Percentiles rank a stretch among this genome's conserved stretches.
These are phyloP conservation scores for Ecliptopera silaceata DNA, from an alignment of 2,888 invertebrate genomes.

Conservation along the genomic window DNA sequence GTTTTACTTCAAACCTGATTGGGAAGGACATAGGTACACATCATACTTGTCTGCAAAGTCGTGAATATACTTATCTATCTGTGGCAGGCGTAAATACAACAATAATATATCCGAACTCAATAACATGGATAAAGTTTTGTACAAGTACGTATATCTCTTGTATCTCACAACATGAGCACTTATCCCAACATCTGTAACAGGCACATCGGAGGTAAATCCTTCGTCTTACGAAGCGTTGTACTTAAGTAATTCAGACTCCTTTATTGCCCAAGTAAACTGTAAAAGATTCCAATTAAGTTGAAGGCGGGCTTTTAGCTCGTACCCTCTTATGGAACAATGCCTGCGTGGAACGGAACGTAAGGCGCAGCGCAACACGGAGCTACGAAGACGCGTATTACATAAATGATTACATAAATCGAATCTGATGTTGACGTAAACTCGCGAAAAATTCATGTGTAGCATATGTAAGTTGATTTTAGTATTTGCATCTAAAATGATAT, in stretches of 20 bases:
- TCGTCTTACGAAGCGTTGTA: conserved; percentile 35
- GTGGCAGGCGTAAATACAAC: no score
- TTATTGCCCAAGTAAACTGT: conserved; percentile 76
- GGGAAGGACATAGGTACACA: no score
- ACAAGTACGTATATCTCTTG: conserved; percentile 6
- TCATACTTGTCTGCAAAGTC: no score
- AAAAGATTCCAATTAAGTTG: conserved; percentile 79
- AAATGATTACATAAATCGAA: conserved; percentile 29
- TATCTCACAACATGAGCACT: conserved; percentile 31
- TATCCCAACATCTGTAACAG: conserved; percentile 49
- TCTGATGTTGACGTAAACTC: conserved; percentile 3
- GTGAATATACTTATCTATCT: neutral
- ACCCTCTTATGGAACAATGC: conserved; percentile 67
- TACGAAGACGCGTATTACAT: conserved; percentile 33
- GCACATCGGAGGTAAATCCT: conserved; percentile 43
- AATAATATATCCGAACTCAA: conserved; percentile 12
- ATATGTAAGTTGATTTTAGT: conserved; percentile 4
- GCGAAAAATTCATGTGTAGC: conserved; percentile 6
- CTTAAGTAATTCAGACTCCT: conserved; percentile 59
- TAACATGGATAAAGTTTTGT: conserved; percentile 12
- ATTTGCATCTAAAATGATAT: neutral
- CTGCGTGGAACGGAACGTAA: conserved; percentile 27
- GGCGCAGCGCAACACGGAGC: conserved; percentile 32
- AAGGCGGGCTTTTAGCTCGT: conserved; percentile 56
- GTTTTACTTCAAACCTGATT: no score